Conservation (phyloP, 2,797 vertebrate genomes). For the Sebastes taczanowskii region DNA sequence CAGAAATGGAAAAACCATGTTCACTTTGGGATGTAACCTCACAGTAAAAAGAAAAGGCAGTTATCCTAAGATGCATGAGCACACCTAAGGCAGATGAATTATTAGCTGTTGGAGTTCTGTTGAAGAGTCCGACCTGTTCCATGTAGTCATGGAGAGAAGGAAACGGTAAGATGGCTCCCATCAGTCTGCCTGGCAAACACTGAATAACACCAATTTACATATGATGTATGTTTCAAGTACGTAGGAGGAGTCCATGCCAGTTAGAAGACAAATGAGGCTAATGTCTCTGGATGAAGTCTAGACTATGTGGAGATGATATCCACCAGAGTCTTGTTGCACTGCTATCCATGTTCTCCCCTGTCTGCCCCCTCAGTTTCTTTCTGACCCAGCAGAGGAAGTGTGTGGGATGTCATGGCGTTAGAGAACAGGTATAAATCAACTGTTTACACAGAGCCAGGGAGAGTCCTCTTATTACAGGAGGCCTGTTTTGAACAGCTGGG, state of each 20-base stretch:
- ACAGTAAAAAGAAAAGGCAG: background rate
- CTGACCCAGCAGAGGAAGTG: slow-evolving; percentile 42
- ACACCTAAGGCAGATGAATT: slow-evolving; percentile 36
- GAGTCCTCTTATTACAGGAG: slow-evolving; percentile 22
- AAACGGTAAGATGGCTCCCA: slow-evolving; percentile 43
- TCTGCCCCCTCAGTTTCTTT: slow-evolving; percentile 32
- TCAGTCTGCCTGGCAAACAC: slow-evolving; percentile 44
- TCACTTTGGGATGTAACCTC: slow-evolving; percentile 16
- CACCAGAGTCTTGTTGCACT: background rate
- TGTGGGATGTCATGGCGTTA: slow-evolving; percentile 40
- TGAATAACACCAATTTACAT: slow-evolving; percentile 36
- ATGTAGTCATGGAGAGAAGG: slow-evolving; percentile 36
- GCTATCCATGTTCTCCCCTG: slow-evolving; percentile 19
- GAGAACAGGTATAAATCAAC: slow-evolving; percentile 47
- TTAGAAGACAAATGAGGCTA: slow-evolving; percentile 1
- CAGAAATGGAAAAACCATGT: slow-evolving; percentile 33
- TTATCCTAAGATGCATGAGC: slow-evolving; percentile 17
- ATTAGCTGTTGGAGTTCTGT: slow-evolving; percentile 34
- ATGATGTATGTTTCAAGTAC: slow-evolving; percentile 25
- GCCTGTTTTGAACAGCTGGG: slow-evolving; percentile 27
- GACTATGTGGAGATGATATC: slow-evolving; percentile 3
- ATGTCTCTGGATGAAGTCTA: slow-evolving; percentile 20
- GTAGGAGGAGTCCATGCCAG: slow-evolving; percentile 7
- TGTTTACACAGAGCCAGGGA: slow-evolving; percentile 27
- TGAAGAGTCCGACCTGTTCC: slow-evolving; percentile 41